A percentile compares a stretch with the other conserved stretches of the same genome.
phyloP scores from a whole-genome alignment of 2,797 vertebrate genomes.

The Euphonia xanthogaster region DNA sequence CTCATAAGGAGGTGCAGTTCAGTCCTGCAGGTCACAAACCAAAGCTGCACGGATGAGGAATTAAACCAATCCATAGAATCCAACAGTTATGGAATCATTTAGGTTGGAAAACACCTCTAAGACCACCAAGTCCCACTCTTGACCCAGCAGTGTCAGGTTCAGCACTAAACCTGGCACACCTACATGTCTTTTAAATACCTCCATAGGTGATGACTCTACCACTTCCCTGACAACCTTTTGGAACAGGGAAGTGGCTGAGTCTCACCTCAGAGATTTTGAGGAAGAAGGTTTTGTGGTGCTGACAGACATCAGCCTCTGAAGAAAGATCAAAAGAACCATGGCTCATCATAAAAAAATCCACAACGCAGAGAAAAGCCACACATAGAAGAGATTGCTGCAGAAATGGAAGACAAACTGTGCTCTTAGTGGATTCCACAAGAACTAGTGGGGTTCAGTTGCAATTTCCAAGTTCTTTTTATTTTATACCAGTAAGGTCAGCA shows the following conservation, averaged over 20 bases:
- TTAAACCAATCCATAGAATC: not conserved
- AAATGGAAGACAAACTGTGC: not conserved
- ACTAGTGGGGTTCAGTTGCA: not conserved
- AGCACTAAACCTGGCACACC: not conserved
- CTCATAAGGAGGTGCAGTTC: accelerated
- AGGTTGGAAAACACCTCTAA: not conserved
- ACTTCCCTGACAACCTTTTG: not conserved
- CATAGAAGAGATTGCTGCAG: not conserved
- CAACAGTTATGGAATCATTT: not conserved
- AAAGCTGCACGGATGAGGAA: accelerated
- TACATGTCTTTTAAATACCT: not conserved
- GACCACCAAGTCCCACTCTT: not conserved
- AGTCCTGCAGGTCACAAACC: not conserved
- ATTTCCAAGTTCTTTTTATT: not conserved
- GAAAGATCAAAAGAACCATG: not conserved
- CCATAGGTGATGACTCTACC: no score
- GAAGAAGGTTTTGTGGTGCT: not conserved
- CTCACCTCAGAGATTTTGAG: not conserved
- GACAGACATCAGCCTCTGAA: not conserved
- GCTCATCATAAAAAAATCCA: not conserved
- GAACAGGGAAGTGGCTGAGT: not conserved
- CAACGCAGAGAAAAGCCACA: not conserved
- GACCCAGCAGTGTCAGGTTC: not conserved
- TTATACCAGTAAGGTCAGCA: not conserved
- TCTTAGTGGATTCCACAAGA: not conserved